Evolutionary conservation across 1,140 invertebrate genomes (phyloP).

Genomic region (Drosophila varians): DNA sequence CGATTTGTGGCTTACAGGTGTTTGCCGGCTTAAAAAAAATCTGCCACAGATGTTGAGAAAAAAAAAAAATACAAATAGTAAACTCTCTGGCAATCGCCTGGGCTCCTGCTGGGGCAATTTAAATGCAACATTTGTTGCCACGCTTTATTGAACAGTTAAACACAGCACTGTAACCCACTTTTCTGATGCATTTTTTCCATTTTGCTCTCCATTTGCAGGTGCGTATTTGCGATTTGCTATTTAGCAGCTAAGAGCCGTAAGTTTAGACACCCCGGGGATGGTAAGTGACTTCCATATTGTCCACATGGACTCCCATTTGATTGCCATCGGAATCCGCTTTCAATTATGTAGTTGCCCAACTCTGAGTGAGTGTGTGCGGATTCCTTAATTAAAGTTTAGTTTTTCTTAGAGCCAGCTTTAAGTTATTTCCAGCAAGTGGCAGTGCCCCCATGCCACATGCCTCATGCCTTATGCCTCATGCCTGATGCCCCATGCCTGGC

Average conservation of each 20-base stretch:
- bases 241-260: neutral
- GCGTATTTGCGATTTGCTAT: slow-evolving; percentile 32
- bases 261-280: slow-evolving; percentile 6
- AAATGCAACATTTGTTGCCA: slow-evolving; percentile 40
- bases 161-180: slow-evolving; percentile 31
- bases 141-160: slow-evolving; percentile 47
- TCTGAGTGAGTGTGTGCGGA: neutral
- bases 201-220: slow-evolving; percentile 62
- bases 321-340: slow-evolving; percentile 4
- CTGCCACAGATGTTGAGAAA: slow-evolving; percentile 51
- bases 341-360: slow-evolving; percentile 29
- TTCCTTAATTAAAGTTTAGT: slow-evolving; percentile 71
- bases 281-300: slow-evolving; percentile 1
- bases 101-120: slow-evolving; percentile 37
- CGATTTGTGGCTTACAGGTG: slow-evolving; percentile 80
- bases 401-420: slow-evolving; percentile 40
- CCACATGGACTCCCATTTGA: neutral
- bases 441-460: slow-evolving; percentile 12
- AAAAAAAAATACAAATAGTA: slow-evolving; percentile 9
- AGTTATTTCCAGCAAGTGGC: slow-evolving; percentile 52
- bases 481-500: too few species aligned
- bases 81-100: slow-evolving; percentile 12
- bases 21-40: slow-evolving; percentile 38
- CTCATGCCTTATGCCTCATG: neutral
- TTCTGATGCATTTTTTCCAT: slow-evolving; percentile 4